Evolutionary conservation across 2,797 vertebrate genomes (phyloP), one percentile per base, ranked within the genome.

Genomic region (Periophthalmus magnuspinnatus): DNA sequence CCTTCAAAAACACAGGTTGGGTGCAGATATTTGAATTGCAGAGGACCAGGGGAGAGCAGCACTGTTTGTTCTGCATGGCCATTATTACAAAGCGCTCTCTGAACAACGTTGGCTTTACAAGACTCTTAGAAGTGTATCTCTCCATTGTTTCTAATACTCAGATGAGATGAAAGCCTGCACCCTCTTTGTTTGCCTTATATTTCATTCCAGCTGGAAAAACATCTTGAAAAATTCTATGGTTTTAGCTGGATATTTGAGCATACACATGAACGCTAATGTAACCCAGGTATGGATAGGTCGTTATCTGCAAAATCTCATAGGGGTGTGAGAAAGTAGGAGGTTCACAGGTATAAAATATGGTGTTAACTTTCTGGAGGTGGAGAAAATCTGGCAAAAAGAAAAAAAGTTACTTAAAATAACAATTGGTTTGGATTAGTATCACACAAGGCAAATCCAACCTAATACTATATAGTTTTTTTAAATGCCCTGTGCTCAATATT

Each of bases 211-310:
- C 71, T 73, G 61, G n/a, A 65, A 65, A 73, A 73, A 54, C 56
- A 64, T 28, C n/a, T 28, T 19, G 17, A 47, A 59, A 60, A 57
- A 21, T 17, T 16, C 24, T 38, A 63, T 41, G 38, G 47, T 63
- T 66, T 80, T 76, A 61, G 2, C 45, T 67, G 48, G 2, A 1
- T 71, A 72, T 19, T 38, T 34, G 36, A 60, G 41, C 57, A 65
- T 64, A 33, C 68, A 57, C 61, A 50, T 55, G 28, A 16, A 68
- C 34, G 52, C 16, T 10, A 48, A 76, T 47, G 65, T 67, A 57
- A 38, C 58, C 54, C 81, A 83, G 75, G 72, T 79, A 75, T 67
- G 72, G 66, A 68, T 34, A 61, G 19, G 47, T 47, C 24, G 38
- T 41, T 76, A 56, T 75, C 38, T 64, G 28, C 34, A 41, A 36